Conservation (phyloP, 2,888 invertebrate species). For the Mythimna albipuncta region DNA sequence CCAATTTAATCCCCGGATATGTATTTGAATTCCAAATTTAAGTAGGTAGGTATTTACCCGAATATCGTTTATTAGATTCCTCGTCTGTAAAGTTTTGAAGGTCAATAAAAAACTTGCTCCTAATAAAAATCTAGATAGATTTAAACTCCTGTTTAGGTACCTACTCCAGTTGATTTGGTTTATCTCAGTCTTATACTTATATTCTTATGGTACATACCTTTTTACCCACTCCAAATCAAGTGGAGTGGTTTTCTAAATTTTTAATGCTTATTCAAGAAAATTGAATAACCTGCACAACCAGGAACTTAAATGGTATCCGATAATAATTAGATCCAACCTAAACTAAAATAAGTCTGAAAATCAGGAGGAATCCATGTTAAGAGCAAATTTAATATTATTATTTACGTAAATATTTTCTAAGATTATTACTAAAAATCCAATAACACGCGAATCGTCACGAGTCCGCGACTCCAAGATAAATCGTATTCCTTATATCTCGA, state of each 20-base stretch:
- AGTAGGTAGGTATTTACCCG: too few species aligned
- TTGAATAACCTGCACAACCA: too few species aligned
- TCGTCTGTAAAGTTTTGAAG: conserved; percentile 16
- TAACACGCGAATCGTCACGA: neutral
- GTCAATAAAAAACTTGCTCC: neutral
- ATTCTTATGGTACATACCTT: neutral
- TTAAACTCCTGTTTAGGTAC: too few species aligned
- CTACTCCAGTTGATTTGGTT: neutral
- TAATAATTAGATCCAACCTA: too few species aligned
- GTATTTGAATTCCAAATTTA: neutral
- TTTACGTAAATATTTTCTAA: too few species aligned
- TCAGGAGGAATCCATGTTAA: too few species aligned
- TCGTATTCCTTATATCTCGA: neutral
- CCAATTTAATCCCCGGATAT: neutral
- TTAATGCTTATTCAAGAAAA: too few species aligned
- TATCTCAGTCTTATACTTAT: neutral
- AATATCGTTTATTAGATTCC: conserved; percentile 20
- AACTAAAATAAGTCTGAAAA: too few species aligned
- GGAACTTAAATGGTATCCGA: too few species aligned
- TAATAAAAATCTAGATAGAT: neutral
- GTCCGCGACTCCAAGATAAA: neutral
- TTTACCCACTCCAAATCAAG: neutral
- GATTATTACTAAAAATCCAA: neutral
- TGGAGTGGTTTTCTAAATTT: neutral
- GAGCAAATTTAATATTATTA: too few species aligned